phyloP scores from a whole-genome alignment of 23 tunicate species.

The Corella eumyota region DNA sequence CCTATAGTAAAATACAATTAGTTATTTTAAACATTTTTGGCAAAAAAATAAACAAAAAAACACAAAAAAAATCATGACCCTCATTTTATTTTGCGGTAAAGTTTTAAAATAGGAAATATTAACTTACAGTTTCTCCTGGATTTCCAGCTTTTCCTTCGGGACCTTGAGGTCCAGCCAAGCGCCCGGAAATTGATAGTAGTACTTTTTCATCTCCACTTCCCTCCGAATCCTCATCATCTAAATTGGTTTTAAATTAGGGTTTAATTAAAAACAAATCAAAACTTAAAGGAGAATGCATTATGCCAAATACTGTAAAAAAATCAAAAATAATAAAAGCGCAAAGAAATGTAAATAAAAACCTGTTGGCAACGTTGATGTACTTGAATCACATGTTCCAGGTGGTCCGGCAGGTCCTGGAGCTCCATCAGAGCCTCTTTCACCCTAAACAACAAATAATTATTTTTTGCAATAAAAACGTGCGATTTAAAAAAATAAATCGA shows the following conservation, averaged over 20 bases:
- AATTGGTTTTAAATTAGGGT: not conserved
- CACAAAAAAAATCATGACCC: no score
- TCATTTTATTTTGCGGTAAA: no score
- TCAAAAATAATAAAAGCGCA: not conserved
- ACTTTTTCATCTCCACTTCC: conserved; percentile 6
- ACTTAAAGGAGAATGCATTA: not conserved
- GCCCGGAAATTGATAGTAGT: not conserved
- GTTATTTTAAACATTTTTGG: no score
- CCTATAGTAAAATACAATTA: conserved; percentile 7
- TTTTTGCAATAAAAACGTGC: not conserved
- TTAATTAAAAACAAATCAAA: not conserved
- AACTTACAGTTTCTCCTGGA: conserved; percentile 45
- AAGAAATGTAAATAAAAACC: conserved; percentile 6
- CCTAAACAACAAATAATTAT: conserved; percentile 34
- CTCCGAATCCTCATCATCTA: conserved; percentile 22
- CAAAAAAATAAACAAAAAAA: no score
- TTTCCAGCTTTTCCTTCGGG: conserved; percentile 45
- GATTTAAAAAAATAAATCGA: not conserved
- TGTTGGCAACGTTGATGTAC: conserved; percentile 14
- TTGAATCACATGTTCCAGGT: conserved; percentile 26
- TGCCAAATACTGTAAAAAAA: not conserved
- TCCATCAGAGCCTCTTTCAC: conserved; percentile 25
- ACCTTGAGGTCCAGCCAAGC: conserved; percentile 32
- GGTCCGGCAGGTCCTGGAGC: conserved; percentile 48
- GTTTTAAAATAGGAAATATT: not conserved